These are phyloP conservation scores for Taeniopygia guttata DNA, from an alignment of 2,797 vertebrate species.

Conservation along the genomic window DNA sequence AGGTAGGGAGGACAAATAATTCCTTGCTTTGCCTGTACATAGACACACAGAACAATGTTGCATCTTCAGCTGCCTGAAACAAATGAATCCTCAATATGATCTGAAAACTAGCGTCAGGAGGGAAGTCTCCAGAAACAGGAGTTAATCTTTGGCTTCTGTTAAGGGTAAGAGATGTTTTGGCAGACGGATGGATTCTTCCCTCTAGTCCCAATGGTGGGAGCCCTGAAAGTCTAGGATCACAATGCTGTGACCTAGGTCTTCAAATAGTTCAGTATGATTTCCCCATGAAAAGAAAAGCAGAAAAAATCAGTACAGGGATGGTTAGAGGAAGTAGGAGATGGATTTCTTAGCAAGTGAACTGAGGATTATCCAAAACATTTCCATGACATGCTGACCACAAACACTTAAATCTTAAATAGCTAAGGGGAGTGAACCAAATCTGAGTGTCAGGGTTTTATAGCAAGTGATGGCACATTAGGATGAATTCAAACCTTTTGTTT, in stretches of 20 bases:
- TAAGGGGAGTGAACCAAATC: not conserved
- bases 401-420: not conserved
- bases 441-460: not conserved
- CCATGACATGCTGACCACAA: not conserved
- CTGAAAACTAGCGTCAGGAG: not conserved
- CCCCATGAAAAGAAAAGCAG: not conserved
- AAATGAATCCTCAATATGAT: not conserved
- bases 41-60: not conserved
- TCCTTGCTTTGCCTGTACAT: not conserved
- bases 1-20: not conserved
- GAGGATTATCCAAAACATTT: not conserved
- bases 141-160: not conserved
- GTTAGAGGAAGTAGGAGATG: not conserved
- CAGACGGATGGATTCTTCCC: not conserved
- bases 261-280: not conserved
- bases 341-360: not conserved
- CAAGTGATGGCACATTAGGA: not conserved
- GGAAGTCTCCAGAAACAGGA: not conserved
- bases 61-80: conserved; percentile 20
- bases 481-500: not conserved
- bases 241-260: not conserved
- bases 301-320: not conserved
- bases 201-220: not conserved
- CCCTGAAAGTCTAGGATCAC: not conserved
- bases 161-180: not conserved